phyloP scores from a whole-genome alignment of 2,113 vertebrate species.

The Oriolus oriolus region DNA sequence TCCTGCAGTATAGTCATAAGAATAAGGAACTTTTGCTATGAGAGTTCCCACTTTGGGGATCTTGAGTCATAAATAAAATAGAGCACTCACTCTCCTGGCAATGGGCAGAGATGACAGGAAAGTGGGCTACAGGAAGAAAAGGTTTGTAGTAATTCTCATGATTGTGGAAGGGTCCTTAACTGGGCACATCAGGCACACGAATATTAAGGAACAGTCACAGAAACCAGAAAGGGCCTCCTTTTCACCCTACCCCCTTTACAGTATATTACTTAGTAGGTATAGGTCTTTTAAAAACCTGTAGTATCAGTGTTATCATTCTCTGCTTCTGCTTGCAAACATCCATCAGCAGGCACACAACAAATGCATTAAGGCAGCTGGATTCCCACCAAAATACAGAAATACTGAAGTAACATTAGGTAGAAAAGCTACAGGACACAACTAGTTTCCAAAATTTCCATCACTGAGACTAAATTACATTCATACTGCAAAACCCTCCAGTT shows the following conservation, averaged over 20 bases:
- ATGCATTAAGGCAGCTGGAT: background rate
- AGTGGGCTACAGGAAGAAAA: background rate
- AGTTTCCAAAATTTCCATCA: background rate
- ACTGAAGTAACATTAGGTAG: background rate
- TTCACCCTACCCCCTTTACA: background rate
- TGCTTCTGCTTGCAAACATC: background rate
- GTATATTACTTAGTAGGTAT: background rate
- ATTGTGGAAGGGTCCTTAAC: background rate
- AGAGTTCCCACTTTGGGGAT: background rate
- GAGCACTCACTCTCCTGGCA: background rate
- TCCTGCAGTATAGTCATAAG: background rate
- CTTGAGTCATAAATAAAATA: background rate
- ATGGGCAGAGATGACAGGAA: background rate
- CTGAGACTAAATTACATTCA: background rate
- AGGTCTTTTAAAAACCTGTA: background rate
- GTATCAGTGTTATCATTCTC: background rate
- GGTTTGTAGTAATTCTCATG: background rate
- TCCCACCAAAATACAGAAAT: background rate
- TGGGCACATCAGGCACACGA: fast-evolving
- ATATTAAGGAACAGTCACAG: background rate
- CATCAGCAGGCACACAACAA: background rate
- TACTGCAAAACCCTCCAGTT: background rate
- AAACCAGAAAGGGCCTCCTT: background rate
- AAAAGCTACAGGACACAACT: background rate
- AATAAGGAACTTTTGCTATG: background rate